Evolutionary conservation across 2,888 invertebrate species (phyloP).

Genomic region (Drosophila cognata): DNA sequence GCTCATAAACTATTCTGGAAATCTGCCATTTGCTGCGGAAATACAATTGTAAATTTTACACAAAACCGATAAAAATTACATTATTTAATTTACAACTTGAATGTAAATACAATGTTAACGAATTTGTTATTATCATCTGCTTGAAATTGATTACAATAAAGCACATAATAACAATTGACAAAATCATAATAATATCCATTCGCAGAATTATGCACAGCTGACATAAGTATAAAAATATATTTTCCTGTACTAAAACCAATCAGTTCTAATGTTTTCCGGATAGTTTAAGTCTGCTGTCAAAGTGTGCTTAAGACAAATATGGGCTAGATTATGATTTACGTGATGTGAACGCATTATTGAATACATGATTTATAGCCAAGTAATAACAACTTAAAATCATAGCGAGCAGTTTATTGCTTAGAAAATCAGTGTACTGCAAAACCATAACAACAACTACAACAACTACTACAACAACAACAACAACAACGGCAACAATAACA

Average conservation of each 20-base stretch:
- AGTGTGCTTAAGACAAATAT: conserved; percentile 43
- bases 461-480: background rate
- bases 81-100: background rate
- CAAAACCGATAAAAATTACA: background rate
- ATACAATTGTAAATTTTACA: background rate
- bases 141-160: background rate
- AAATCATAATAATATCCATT: background rate
- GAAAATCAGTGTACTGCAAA: conserved; percentile 51
- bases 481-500: conserved; percentile 10
- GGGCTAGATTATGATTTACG: conserved; percentile 68
- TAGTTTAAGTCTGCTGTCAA: conserved; percentile 39
- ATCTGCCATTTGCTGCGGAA: conserved; percentile 1
- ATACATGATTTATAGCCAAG: conserved; percentile 65
- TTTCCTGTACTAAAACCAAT: background rate
- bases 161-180: background rate
- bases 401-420: conserved; percentile 52
- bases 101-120: background rate
- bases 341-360: conserved; percentile 48
- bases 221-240: background rate
- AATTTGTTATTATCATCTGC: background rate
- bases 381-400: conserved; percentile 67
- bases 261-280: conserved; percentile 7
- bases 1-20: background rate
- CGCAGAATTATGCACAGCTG: background rate
- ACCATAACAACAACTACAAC: conserved; percentile 5